Evolutionary conservation across 1,140 invertebrate genomes (phyloP), one percentile per base, ranked within the genome.

Genomic region (Lepidotrigona ventralis): DNA sequence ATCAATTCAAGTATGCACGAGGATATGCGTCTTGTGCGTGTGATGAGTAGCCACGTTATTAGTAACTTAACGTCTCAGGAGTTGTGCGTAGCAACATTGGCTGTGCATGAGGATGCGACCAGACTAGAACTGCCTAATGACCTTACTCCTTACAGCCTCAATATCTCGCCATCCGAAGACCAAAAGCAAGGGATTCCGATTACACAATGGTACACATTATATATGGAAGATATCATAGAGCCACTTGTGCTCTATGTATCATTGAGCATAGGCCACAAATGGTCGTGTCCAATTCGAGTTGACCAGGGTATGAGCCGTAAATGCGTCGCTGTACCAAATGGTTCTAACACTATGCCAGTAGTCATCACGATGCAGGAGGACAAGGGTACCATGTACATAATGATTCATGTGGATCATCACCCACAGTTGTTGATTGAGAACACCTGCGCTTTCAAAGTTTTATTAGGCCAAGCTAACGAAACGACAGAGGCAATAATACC

Each of bases 401-500:
- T 95, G 46, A 91, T 96, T 54, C 94, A 96, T 86, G 88, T 92
- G 69, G 96, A 97, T 89, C 87, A 93, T 19, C 93, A 95, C 90
- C 96, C 96, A 29, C 95, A 95, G 82, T 84, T 96, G 23, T 87
- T 94, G 12, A 92, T 96, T 46, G 93, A 95, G 84, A 96, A 96
- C 86, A 88, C 90, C 8, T 95, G 95, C 64, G 83, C 91, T 11
- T 93, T 94, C 66, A 92, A 92, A 64, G 88, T 95, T 66, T 58
- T 93, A 33, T 78, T 94, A 46, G 93, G 92, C 9, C 92, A 94
- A 80, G 86, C 90, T 0, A 92, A 92, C 58, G 86, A 90, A 82
- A 84, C 82, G 2, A 64, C 26, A 85, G 91, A 90, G 29, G 74
- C 53, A 21, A 89, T 91, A 71, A 68, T 93, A n/a, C 79, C 88